Evolutionary conservation across 2,888 invertebrate species (phyloP), one percentile per base, ranked within the genome.

Genomic region (Buathra laborator): DNA sequence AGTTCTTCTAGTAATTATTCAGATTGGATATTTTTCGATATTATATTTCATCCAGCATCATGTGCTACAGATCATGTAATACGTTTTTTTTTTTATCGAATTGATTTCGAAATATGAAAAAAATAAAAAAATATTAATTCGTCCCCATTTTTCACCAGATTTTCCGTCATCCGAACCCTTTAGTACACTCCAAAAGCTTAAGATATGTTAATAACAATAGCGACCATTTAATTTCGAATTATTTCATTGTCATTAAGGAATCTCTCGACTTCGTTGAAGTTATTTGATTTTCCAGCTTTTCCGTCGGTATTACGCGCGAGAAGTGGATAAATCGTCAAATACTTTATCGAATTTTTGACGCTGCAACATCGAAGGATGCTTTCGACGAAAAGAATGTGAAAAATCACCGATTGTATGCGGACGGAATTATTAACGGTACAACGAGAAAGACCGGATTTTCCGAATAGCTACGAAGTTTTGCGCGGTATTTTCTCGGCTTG

Each of bases 301-400:
- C 24, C 3, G 3, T 24, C 24, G 24, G 2, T 24, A 24, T 24
- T 2, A 24, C 24, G 24, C 24, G 29, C 29, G 62, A 62, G 32
- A 62, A 32, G 14, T 24, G 14, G 14, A 29, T 62, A 62, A 24
- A 29, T 14, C 62, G 62, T 62, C 62, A 32, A 24, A 62, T 62
- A 32, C 62, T 62, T 29, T n/a, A 62, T 62, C 32, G 62, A 62
- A 62, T 62, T 62, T 62, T 29, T 29, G 62, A 29, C 62, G 62
- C 14, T n/a, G 62, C 62, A 29, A 62, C 29, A 7, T 7, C 37
- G 37, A 29, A 62, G 32, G 62, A 62, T 62, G n/a, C 62, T 62
- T 14, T 32, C 19, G 59, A 32, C 62, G 32, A 62, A 32, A 62
- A 32, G 29, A 62, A 62, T 62, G 32, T 32, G 32, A 62, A 62